Percentiles rank a stretch among this genome's conserved stretches.
Evolutionary conservation across 2,888 invertebrate species (phyloP).

Genomic region (Cylindroiulus punctatus): DNA sequence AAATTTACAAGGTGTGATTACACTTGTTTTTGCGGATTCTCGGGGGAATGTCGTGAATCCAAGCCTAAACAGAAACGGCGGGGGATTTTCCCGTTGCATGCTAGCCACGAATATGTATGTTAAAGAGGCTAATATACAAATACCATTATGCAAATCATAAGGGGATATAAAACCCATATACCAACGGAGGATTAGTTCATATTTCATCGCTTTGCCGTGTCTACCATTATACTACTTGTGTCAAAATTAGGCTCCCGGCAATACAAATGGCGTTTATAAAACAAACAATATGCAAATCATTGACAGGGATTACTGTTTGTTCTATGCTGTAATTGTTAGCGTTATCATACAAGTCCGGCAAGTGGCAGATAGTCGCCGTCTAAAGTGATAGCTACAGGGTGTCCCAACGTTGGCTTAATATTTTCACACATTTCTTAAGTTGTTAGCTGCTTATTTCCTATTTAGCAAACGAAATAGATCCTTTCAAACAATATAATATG

Average conservation of each 20-base stretch:
- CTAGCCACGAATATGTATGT: conserved; percentile 15
- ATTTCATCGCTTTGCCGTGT: conserved; percentile 31
- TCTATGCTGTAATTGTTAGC: neutral
- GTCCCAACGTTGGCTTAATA: neutral
- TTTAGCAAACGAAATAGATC: too few species aligned
- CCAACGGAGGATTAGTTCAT: conserved; percentile 12
- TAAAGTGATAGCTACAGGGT: neutral
- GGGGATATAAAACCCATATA: neutral
- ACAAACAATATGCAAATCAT: conserved; percentile 33
- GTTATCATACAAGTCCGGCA: neutral
- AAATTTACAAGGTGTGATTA: conserved; percentile 36
- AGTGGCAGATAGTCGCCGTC: neutral
- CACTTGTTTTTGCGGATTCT: conserved; percentile 35
- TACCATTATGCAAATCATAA: conserved; percentile 25
- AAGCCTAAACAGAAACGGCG: conserved; percentile 22
- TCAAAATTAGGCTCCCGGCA: conserved; percentile 40
- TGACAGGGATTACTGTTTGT: neutral
- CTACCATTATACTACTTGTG: neutral
- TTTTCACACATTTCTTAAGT: too few species aligned
- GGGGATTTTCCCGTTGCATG: conserved; percentile 33
- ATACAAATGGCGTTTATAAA: conserved; percentile 12
- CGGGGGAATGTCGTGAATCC: conserved; percentile 43
- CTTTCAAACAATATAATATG: too few species aligned
- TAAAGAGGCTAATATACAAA: conserved; percentile 44
- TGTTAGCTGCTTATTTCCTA: too few species aligned